Conservation (phyloP, 2,797 vertebrate genomes). For the Phaenicophaeus curvirostris region DNA sequence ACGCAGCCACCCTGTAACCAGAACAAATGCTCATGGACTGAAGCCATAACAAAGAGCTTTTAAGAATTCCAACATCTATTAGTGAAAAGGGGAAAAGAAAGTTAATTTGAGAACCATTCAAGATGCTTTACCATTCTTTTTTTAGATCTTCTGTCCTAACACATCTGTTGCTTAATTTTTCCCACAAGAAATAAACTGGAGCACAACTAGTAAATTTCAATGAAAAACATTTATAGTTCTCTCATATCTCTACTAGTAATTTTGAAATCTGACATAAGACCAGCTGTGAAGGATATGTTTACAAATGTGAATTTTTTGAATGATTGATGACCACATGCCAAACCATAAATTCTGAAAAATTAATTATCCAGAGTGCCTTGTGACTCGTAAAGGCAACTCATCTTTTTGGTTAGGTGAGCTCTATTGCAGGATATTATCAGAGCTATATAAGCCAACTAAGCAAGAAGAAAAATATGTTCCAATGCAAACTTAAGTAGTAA, state of each 20-base stretch:
- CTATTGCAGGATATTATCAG: background rate
- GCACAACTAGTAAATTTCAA: constrained; percentile 33
- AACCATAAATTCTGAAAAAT: constrained; percentile 36
- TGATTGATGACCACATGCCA: constrained; percentile 29
- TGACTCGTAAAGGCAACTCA: constrained; percentile 32
- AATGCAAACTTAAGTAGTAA: background rate
- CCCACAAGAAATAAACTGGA: constrained; percentile 17
- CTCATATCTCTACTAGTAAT: background rate
- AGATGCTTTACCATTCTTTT: background rate
- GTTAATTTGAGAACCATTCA: background rate
- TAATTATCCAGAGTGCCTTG: constrained; percentile 33
- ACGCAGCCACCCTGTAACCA: background rate
- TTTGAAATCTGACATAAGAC: constrained; percentile 55
- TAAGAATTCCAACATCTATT: background rate
- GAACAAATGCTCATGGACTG: background rate
- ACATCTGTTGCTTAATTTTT: constrained; percentile 37
- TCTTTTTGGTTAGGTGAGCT: background rate
- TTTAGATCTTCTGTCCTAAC: background rate
- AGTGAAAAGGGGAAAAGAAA: background rate
- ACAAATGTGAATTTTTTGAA: constrained; percentile 38
- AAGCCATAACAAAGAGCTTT: background rate
- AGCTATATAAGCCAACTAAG: background rate
- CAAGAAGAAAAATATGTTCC: background rate
- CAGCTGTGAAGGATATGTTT: constrained; percentile 56
- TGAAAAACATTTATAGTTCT: constrained; percentile 14